Base-by-base conservation (phyloP, 2,888 invertebrate species). In the Drosophila lutescens region DNA sequence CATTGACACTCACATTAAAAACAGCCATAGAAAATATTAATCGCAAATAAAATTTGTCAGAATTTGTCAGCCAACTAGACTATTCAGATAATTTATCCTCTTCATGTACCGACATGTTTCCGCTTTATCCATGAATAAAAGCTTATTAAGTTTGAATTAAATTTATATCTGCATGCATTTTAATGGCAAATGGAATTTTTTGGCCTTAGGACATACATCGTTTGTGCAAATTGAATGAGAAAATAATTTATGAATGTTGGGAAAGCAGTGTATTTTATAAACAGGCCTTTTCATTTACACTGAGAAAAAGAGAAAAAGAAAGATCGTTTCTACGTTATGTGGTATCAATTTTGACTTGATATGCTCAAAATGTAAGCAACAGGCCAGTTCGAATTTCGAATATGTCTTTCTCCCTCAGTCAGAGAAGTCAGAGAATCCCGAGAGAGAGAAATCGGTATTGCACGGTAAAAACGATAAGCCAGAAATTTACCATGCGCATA, bases 61-160 rank as follows among this genome's bases (percentile, higher is more conserved):
- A 12, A 32, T 32, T 49, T 34, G 30, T 32, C 10, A 47, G 32
- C 15, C 15, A 44, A 12, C 0, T n/a, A 46, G 9, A 41, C 1
- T 1, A 17, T 20, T 41, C 6, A 4, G 26, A 43, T 43, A 12
- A 20, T 43, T 43, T 10, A 43, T 20, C 12, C 43, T 6, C 43
- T 17, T 17, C 41, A 41, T 10, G 17, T 4, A 41, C n/a, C 5
- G 17, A 0, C 20, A 2, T 23, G 6, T 13, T 20, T 23, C 17
- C 7, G 13, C 5, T 43, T 30, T 30, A 2, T 1, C 15, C n/a
- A 5, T 46, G n/a, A 30, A 30, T 30, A 4, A 26, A 46, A 30
- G 46, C 30, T 30, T 1, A 46, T 46, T 46, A 26, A 46, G 8
- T 46, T 46, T 46, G 4, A 26, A 46, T 26, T 44, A 44, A 23